These are phyloP conservation scores for Catostomus latipinnis DNA, from an alignment of 2,797 vertebrate genomes.

Conservation along the genomic window DNA sequence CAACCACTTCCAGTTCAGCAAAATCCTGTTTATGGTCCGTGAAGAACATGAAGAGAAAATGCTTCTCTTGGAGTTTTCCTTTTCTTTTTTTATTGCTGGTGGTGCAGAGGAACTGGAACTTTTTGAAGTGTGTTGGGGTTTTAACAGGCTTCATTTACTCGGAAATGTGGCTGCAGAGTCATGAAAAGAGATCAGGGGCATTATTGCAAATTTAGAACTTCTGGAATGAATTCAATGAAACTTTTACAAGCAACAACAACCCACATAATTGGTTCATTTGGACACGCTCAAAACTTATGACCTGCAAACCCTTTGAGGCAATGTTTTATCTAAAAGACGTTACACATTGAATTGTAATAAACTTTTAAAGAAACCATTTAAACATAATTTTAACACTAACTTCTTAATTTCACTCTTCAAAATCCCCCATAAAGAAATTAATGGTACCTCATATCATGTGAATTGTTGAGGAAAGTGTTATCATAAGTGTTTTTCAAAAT, in stretches of 20 bases:
- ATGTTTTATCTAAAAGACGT: neutral
- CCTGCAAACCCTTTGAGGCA: neutral
- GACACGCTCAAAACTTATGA: neutral
- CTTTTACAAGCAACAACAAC: neutral
- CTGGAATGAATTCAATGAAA: neutral
- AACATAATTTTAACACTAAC: no score
- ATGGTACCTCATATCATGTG: no score
- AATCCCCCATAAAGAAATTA: no score
- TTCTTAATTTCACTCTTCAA: no score
- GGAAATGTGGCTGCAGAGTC: constrained; percentile 30
- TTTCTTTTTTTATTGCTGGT: constrained; percentile 37
- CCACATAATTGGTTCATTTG: constrained; percentile 18
- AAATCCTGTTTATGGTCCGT: constrained; percentile 55
- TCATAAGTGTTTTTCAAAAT: no score
- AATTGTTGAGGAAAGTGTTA: no score
- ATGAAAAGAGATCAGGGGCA: constrained; percentile 13
- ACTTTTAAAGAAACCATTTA: neutral
- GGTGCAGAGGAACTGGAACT: constrained; percentile 29
- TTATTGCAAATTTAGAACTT: constrained; percentile 2
- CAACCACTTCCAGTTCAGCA: constrained; percentile 58
- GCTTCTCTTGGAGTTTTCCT: neutral
- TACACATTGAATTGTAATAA: neutral
- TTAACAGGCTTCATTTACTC: constrained; percentile 36
- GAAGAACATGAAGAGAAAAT: constrained; percentile 55
- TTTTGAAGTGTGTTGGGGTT: constrained; percentile 35